These are phyloP conservation scores for Bembecia ichneumoniformis DNA, from an alignment of 2,888 invertebrate species.

Conservation along the genomic window DNA sequence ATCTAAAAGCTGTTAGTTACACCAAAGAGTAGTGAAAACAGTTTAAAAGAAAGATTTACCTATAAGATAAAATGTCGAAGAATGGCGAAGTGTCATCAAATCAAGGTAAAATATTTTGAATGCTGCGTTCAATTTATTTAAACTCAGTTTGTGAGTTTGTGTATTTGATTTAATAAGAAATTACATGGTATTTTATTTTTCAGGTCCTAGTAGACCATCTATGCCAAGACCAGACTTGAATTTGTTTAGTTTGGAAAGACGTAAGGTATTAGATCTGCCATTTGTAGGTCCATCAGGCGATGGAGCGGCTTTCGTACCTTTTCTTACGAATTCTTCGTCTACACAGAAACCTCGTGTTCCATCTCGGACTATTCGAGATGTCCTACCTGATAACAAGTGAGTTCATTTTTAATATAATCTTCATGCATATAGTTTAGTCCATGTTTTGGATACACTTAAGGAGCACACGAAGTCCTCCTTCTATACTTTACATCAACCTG, in stretches of 20 bases:
- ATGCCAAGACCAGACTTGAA: conserved; percentile 61
- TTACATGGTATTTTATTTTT: conserved; percentile 7
- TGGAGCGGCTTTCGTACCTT: conserved; percentile 68
- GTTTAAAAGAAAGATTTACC: conserved; percentile 6
- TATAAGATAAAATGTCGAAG: conserved; percentile 77
- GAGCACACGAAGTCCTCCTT: too few relatives aligned
- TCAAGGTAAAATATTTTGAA: conserved; percentile 56
- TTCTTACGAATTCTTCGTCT: conserved; percentile 37
- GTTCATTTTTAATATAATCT: background rate
- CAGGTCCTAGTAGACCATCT: conserved; percentile 60
- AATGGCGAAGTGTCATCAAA: conserved; percentile 79
- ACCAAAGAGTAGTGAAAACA: conserved; percentile 41
- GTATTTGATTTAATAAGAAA: conserved; percentile 4
- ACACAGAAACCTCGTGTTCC: conserved; percentile 46
- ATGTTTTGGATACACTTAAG: too few relatives aligned
- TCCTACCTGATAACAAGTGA: conserved; percentile 49
- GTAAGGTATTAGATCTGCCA: conserved; percentile 73
- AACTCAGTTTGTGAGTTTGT: background rate
- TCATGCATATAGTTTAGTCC: too few relatives aligned
- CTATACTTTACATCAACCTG: too few relatives aligned
- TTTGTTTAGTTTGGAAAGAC: conserved; percentile 65
- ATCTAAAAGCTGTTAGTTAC: conserved; percentile 31
- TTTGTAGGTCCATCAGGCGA: conserved; percentile 62
- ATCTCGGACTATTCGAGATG: conserved; percentile 59
- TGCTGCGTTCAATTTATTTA: background rate